Conservation (phyloP, 1,140 invertebrate species). For the Argopecten irradians region DNA sequence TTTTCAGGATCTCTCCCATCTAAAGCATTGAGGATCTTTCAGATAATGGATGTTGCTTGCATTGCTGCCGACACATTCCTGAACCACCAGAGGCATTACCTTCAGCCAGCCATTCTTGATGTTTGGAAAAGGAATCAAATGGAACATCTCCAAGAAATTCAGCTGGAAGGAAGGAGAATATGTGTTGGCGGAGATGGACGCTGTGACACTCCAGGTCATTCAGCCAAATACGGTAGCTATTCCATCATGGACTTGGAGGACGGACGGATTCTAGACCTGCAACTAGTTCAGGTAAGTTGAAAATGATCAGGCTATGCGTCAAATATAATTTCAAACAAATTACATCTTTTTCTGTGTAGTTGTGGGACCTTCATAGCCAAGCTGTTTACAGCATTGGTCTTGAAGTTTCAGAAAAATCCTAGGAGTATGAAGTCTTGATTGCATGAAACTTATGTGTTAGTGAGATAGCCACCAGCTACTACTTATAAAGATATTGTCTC, state of each 20-base stretch:
- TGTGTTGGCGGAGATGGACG: constrained; percentile 47
- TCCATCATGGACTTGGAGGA: constrained; percentile 41
- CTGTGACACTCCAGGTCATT: constrained; percentile 51
- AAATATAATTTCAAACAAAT: no score
- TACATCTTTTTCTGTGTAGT: no score
- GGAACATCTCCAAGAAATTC: background rate
- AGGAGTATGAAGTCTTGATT: no score
- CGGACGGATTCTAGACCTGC: constrained; percentile 41
- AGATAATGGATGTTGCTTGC: constrained; percentile 26
- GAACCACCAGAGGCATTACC: constrained; percentile 36
- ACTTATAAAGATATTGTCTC: no score
- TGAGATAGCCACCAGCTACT: no score
- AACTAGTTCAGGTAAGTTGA: constrained; percentile 54
- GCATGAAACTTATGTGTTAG: no score
- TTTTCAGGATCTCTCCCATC: constrained; percentile 38
- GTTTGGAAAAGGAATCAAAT: constrained; percentile 27
- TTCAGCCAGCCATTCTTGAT: constrained; percentile 25
- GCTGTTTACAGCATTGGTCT: no score
- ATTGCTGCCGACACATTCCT: constrained; percentile 27
- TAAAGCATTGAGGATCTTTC: constrained; percentile 35
- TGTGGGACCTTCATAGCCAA: no score
- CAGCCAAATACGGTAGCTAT: constrained; percentile 53
- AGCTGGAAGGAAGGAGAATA: background rate
- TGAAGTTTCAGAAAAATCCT: no score
- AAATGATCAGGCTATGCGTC: no score